Base-by-base conservation (phyloP, 2,888 invertebrate genomes). In the Nomada goodeniana region DNA sequence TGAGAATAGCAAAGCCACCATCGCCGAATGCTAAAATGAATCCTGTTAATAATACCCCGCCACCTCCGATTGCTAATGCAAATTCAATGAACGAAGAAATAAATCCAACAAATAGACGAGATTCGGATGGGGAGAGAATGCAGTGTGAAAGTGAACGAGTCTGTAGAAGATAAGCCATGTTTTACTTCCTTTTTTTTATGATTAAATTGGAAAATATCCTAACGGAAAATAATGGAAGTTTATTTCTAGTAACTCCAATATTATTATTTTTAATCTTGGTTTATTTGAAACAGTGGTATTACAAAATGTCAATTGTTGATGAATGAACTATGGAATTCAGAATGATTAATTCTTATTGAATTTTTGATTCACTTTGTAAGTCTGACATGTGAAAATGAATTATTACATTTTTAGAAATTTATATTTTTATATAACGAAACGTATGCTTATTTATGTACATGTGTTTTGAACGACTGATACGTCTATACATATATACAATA, bases 91-190 rank as follows among this genome's bases (percentile, higher is more conserved):
- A 81, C 5, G 86, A 88, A 23, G 85, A 90, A 57, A 68, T 60
- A 4, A 73, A 88, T 47, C 29, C 76, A 69, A 80, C 80, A 9
- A 84, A 79, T 76, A 86, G 53, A 70, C 77, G 83, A 71, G 87
- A 89, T 47, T 68, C 75, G n/a, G 89, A 89, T 11, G 81, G 75
- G 67, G 87, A 90, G 52, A 82, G 65, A 82, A 88, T 86, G 82
- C 87, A 90, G 69, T 88, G 86, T 69, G 89, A 90, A 52, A 86
- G 50, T 75, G 83, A 89, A 81, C 65, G 72, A 61, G 76, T 78
- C 71, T 82, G 75, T 83, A 85, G 71, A 76, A 83, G 64, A 89
- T 84, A 86, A 87, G 71, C 79, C 72, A 44, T 80, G 69, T 50
- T 69, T 76, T 73, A 65, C 10, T 60, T 67, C 69, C 76, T 67